These are phyloP conservation scores for Zosterops lateralis DNA, from an alignment of 2,113 vertebrate genomes.

Conservation along the genomic window DNA sequence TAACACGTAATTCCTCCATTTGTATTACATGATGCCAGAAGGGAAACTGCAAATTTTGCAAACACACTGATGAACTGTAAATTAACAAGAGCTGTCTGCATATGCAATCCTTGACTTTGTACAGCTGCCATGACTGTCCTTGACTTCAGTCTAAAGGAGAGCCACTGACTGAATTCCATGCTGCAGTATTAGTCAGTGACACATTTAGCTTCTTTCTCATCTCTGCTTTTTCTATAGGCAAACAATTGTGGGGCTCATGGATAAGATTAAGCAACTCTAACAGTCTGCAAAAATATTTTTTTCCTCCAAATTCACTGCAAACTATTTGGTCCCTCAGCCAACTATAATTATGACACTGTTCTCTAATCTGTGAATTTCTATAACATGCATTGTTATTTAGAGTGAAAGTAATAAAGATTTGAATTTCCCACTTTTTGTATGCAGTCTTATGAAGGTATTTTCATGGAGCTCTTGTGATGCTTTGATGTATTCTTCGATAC, in stretches of 20 bases:
- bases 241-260: not conserved
- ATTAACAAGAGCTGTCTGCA: not conserved
- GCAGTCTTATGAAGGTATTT: not conserved
- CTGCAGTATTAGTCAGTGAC: not conserved
- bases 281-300: not conserved
- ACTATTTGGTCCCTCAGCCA: not conserved
- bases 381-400: not conserved
- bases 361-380: not conserved
- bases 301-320: not conserved
- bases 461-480: not conserved
- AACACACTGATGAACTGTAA: not conserved
- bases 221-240: not conserved
- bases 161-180: not conserved
- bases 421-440: not conserved
- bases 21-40: not conserved
- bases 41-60: not conserved
- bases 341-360: not conserved
- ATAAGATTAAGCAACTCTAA: not conserved
- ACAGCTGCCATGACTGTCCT: not conserved
- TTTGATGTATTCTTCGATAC: not conserved
- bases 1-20: not conserved
- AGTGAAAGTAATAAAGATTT: not conserved
- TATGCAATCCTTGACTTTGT: not conserved
- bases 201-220: not conserved
- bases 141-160: slow-evolving; percentile 6